These are phyloP conservation scores for Terebella lapidaria DNA, from an alignment of 2,888 invertebrate species.

Conservation along the genomic window DNA sequence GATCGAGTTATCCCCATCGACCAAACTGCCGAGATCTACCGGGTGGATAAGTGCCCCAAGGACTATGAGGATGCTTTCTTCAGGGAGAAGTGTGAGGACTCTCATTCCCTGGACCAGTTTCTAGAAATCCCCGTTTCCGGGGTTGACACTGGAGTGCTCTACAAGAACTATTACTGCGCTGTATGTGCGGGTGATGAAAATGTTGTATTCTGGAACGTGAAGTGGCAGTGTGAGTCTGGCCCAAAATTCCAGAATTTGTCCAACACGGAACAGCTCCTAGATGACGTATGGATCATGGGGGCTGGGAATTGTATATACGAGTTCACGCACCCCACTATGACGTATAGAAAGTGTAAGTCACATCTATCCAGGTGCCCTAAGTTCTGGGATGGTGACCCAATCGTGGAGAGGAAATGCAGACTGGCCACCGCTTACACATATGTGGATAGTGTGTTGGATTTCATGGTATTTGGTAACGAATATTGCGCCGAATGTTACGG, in stretches of 20 bases:
- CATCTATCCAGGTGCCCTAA: conserved; percentile 10
- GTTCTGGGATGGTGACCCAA: neutral
- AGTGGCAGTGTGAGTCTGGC: neutral
- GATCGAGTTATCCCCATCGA: conserved; percentile 14
- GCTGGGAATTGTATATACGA: neutral
- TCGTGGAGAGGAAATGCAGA: conserved; percentile 9
- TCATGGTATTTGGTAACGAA: conserved; percentile 5
- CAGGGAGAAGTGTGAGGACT: conserved; percentile 13
- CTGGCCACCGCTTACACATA: neutral
- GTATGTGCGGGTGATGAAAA: conserved; percentile 29
- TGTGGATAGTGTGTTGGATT: neutral
- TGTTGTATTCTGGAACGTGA: conserved; percentile 17
- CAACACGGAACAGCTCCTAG: neutral
- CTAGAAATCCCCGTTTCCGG: conserved; percentile 27
- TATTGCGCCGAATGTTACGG: conserved; percentile 12
- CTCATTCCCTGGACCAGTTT: conserved; percentile 10
- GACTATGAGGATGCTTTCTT: conserved; percentile 18
- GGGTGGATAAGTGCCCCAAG: conserved; percentile 27
- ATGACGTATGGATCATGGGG: neutral
- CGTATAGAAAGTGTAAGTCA: conserved; percentile 19
- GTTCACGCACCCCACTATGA: conserved; percentile 1
- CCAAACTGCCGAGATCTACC: conserved; percentile 17
- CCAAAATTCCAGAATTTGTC: neutral
- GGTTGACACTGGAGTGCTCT: conserved; percentile 20
- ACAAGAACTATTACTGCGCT: conserved; percentile 37